A percentile compares a stretch with the other conserved stretches of the same genome.
phyloP scores from a whole-genome alignment of 2,888 invertebrate genomes.

The Erebia epiphron region DNA sequence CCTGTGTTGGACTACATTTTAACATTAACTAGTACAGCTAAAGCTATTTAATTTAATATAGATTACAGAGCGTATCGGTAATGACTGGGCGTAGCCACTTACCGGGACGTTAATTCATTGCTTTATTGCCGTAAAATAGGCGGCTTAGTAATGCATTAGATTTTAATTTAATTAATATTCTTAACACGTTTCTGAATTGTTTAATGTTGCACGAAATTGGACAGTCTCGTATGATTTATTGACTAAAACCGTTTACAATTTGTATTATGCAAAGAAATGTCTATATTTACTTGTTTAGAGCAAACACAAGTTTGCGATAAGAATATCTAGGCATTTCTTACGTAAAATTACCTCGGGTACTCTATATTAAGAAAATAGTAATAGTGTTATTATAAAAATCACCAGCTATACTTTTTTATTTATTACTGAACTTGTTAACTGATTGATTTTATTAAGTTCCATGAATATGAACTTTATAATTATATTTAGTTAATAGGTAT shows the following conservation, averaged over 20 bases:
- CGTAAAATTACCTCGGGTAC: too few relatives aligned
- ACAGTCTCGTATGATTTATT: constrained; percentile 2
- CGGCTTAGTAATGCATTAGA: constrained; percentile 23
- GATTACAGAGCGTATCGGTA: constrained; percentile 16
- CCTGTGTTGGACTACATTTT: not conserved
- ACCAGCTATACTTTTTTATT: too few relatives aligned
- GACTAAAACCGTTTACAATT: not conserved
- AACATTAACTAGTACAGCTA: constrained; percentile 1
- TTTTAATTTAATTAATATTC: constrained; percentile 27
- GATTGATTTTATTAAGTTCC: too few relatives aligned
- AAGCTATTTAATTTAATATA: constrained; percentile 17
- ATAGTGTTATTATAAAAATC: too few relatives aligned
- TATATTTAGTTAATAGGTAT: too few relatives aligned
- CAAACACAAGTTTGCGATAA: too few relatives aligned
- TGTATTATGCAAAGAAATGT: too few relatives aligned
- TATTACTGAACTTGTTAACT: too few relatives aligned
- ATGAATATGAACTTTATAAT: too few relatives aligned
- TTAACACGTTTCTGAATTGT: constrained; percentile 20
- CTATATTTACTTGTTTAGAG: too few relatives aligned
- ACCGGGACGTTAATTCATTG: constrained; percentile 25
- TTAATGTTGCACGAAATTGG: constrained; percentile 18
- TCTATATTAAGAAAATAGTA: too few relatives aligned
- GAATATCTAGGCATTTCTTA: too few relatives aligned
- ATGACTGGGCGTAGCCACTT: constrained; percentile 26
- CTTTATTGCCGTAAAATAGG: constrained; percentile 25